Evolutionary conservation across 2,797 vertebrate species (phyloP), one percentile per base, ranked within the genome.

Genomic region (Hemibagrus guttatus): DNA sequence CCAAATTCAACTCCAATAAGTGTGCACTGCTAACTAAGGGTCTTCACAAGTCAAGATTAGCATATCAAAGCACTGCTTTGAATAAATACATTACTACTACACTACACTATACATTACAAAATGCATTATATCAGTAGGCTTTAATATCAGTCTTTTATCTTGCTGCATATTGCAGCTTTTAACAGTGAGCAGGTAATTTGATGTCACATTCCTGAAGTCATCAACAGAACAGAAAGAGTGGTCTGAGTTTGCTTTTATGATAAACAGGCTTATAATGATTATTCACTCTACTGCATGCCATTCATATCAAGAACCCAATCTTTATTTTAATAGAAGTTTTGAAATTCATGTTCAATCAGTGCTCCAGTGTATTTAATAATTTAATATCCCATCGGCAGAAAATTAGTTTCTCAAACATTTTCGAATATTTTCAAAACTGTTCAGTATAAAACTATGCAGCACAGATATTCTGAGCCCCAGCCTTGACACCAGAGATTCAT

Each of bases 31-130:
- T 63, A 54, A 81, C 76, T 49, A 74, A 42, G 4, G 82, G 35
- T 58, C 86, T 23, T 66, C 61, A 68, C 61, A 63, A 87, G 86
- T 76, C n/a, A 16, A 35, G 12, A 86, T 89, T 86, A 90, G 86
- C 83, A 85, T 85, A 87, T 84, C 83, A 76, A 81, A 81, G 75
- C 68, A 81, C 14, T 68, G 35, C 42, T 68, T 78, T 42, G 31
- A 75, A 75, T 46, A 28, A 84, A 84, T 61, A 35, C n/a, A n/a
- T n/a, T n/a, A n/a, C n/a, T n/a, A n/a, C n/a, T n/a, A n/a, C n/a
- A n/a, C n/a, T n/a, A n/a, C n/a, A n/a, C 63, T 54, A 31, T 49
- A 66, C n/a, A 81, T 21, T 49, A 49, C 61, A 68, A 82, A 82
- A 49, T 3, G 56, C 26, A 74, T 31, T 72, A 58, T 59, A 42